Conservation (phyloP, 1,140 invertebrate genomes). For the Apis dorsata region DNA sequence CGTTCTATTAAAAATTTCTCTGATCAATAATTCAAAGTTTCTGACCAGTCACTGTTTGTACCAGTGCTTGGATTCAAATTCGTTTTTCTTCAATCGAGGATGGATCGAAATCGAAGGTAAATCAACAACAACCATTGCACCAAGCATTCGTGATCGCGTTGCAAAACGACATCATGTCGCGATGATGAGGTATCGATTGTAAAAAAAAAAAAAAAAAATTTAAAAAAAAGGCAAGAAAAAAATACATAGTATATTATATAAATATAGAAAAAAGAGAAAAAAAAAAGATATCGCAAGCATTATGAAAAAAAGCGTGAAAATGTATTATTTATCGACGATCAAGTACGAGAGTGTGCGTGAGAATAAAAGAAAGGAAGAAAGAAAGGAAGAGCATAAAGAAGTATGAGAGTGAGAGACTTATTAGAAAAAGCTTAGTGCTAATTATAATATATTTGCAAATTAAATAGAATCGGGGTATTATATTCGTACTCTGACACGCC, state of each 20-base stretch:
- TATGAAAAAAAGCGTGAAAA: not conserved
- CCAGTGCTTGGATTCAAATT: not conserved
- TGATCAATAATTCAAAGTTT: not conserved
- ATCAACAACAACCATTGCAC: constrained; percentile 15
- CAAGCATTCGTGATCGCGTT: constrained; percentile 8
- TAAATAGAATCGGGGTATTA: constrained; percentile 10
- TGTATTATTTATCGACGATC: not conserved
- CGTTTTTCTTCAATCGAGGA: not conserved
- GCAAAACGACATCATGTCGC: constrained; percentile 1
- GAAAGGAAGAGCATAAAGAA: not conserved
- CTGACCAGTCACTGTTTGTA: not conserved
- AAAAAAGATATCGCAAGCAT: not conserved
- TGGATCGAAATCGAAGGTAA: constrained; percentile 32
- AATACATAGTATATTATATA: no score
- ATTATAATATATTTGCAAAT: constrained; percentile 40
- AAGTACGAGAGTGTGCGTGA: not conserved
- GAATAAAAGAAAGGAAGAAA: not conserved
- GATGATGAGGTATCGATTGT: constrained; percentile 1
- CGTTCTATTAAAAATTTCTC: not conserved
- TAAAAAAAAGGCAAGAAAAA: not conserved
- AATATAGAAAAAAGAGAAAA: not conserved
- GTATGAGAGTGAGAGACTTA: not conserved
- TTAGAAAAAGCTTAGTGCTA: constrained; percentile 24
- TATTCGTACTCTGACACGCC: constrained; percentile 1
- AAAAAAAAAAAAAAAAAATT: not conserved